A percentile compares a stretch with the other conserved stretches of the same genome.
These are phyloP conservation scores for Pelagia noctiluca DNA, from an alignment of 30 jellyfish, hydroid and myxozoan genomes.

Conservation along the genomic window DNA sequence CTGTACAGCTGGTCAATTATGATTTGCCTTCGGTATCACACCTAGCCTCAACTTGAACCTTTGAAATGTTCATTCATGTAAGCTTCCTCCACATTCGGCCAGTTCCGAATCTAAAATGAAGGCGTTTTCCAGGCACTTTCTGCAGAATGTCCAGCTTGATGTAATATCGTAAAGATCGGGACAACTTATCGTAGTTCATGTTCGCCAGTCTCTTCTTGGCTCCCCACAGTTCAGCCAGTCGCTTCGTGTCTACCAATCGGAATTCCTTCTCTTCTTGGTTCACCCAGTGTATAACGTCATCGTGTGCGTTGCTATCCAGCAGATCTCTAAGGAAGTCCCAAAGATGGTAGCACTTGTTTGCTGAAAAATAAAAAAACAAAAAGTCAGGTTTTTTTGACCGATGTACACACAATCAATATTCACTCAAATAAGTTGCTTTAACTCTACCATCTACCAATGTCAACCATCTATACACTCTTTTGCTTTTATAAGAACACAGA, in stretches of 20 bases:
- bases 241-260: constrained; percentile 75
- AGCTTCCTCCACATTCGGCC: constrained; percentile 88
- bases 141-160: constrained; percentile 73
- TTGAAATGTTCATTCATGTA: too few relatives aligned
- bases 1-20: too few relatives aligned
- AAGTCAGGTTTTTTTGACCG: background rate
- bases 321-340: constrained; percentile 84
- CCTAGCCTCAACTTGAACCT: too few relatives aligned
- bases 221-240: constrained; percentile 89
- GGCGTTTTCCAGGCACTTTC: constrained; percentile 84
- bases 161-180: constrained; percentile 84
- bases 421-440: constrained; percentile 3
- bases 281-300: constrained; percentile 61
- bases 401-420: background rate
- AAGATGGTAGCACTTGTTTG: constrained; percentile 86
- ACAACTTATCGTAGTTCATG: constrained; percentile 85
- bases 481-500: too few relatives aligned
- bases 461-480: too few relatives aligned
- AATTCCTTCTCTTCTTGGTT: constrained; percentile 59
- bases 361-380: constrained; percentile 35
- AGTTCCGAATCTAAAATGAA: constrained; percentile 79
- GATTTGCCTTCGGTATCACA: too few relatives aligned
- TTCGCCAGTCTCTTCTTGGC: constrained; percentile 59
- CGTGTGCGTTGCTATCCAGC: constrained; percentile 28
- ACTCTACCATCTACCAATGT: too few relatives aligned